phyloP scores from a whole-genome alignment of 2,888 invertebrate genomes.

The Bombyx huttoni region DNA sequence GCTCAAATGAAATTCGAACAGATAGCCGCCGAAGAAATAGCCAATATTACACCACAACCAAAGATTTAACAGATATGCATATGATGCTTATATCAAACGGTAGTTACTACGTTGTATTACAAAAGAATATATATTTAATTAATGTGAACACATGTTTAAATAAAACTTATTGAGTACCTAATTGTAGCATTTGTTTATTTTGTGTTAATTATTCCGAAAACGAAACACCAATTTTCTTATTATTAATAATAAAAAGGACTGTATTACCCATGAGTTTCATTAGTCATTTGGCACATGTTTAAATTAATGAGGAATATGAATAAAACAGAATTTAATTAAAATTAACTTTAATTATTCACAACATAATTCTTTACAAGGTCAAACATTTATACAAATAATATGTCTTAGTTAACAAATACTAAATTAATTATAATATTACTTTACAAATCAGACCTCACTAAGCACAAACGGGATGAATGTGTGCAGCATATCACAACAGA shows the following conservation, averaged over 20 bases:
- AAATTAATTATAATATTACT: slow-evolving; percentile 48
- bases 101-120: too few relatives aligned
- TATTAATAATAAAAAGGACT: too few relatives aligned
- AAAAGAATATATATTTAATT: too few relatives aligned
- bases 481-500: slow-evolving; percentile 57
- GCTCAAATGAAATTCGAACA: slow-evolving; percentile 49
- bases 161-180: too few relatives aligned
- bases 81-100: neutral
- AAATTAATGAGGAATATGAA: too few relatives aligned
- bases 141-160: too few relatives aligned
- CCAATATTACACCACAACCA: slow-evolving; percentile 52
- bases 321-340: slow-evolving; percentile 18
- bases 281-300: too few relatives aligned
- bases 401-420: slow-evolving; percentile 66
- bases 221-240: too few relatives aligned
- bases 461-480: slow-evolving; percentile 48
- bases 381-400: slow-evolving; percentile 70
- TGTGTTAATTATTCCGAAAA: too few relatives aligned
- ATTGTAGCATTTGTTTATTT: too few relatives aligned
- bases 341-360: slow-evolving; percentile 69
- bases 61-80: slow-evolving; percentile 10
- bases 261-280: too few relatives aligned
- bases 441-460: slow-evolving; percentile 63
- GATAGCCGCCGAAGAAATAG: slow-evolving; percentile 47
- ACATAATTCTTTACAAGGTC: slow-evolving; percentile 67